Percentiles rank a stretch among this genome's conserved stretches.
These are phyloP conservation scores for Neotoxoptera formosana DNA, from an alignment of 1,140 invertebrate species.

Conservation along the genomic window DNA sequence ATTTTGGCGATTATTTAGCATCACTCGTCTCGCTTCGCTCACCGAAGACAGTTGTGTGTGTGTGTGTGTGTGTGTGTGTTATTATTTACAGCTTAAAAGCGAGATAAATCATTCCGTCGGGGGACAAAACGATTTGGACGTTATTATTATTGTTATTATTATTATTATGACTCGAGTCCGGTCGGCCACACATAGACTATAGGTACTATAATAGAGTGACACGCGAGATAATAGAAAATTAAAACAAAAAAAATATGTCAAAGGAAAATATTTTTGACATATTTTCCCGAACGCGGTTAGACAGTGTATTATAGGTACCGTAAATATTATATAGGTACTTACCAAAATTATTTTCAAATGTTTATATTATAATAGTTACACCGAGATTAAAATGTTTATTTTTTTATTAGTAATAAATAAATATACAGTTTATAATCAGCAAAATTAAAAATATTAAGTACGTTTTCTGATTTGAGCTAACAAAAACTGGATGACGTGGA, in stretches of 20 bases:
- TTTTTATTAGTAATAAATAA: background rate
- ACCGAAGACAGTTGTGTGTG: background rate
- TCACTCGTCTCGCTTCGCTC: constrained; percentile 17
- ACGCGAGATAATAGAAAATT: background rate
- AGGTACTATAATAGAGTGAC: background rate
- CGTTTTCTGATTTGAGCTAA: background rate
- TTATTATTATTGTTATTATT: too few species aligned
- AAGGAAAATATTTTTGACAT: background rate
- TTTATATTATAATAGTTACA: too few species aligned
- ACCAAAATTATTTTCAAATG: too few species aligned
- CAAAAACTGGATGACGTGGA: background rate
- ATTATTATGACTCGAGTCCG: background rate
- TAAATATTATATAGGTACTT: too few species aligned
- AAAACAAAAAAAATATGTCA: background rate
- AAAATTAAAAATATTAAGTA: background rate
- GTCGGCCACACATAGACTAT: background rate
- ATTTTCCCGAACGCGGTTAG: background rate
- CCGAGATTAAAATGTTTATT: too few species aligned
- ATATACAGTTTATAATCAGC: background rate
- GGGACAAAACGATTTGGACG: background rate
- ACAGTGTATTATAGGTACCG: too few species aligned
- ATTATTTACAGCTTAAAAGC: constrained; percentile 16
- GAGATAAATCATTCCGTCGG: background rate
- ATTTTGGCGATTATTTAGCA: background rate
- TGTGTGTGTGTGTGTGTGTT: background rate